Evolutionary conservation across 2,888 invertebrate genomes (phyloP).

Genomic region (Drosophila infuscata): DNA sequence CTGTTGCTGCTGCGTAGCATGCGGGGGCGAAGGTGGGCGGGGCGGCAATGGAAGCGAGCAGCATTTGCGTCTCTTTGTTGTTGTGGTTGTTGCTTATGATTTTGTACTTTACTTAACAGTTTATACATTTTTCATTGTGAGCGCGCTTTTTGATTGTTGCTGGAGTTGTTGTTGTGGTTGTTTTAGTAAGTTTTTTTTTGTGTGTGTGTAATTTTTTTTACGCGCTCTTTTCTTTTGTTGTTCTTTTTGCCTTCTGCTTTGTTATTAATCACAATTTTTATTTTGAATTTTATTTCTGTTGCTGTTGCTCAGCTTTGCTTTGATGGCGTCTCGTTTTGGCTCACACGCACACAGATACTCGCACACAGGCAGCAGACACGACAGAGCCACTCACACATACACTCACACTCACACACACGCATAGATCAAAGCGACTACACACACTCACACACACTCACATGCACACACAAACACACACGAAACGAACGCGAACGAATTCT

Average conservation of each 20-base stretch:
- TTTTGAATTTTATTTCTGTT: slow-evolving; percentile 74
- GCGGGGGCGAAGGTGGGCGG: slow-evolving; percentile 35
- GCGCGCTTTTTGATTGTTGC: slow-evolving; percentile 49
- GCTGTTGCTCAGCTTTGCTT: slow-evolving; percentile 62
- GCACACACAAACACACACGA: slow-evolving; percentile 43
- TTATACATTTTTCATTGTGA: slow-evolving; percentile 66
- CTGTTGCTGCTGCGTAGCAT: slow-evolving; percentile 34
- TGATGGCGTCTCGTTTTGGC: slow-evolving; percentile 76
- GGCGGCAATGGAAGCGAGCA: slow-evolving; percentile 39
- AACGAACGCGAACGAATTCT: slow-evolving; percentile 63
- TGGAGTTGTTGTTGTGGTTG: slow-evolving; percentile 13
- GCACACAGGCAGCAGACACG: slow-evolving; percentile 10
- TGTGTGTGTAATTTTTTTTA: slow-evolving; percentile 28
- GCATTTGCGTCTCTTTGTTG: slow-evolving; percentile 56
- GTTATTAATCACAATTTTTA: slow-evolving; percentile 80
- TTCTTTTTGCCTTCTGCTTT: slow-evolving; percentile 45
- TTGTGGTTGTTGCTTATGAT: slow-evolving; percentile 31
- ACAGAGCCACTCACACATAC: slow-evolving; percentile 38
- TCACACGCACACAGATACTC: slow-evolving; percentile 45
- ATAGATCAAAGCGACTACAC: slow-evolving; percentile 18
- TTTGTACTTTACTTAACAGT: slow-evolving; percentile 58
- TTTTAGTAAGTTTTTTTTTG: slow-evolving; percentile 6
- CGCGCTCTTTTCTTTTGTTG: slow-evolving; percentile 59
- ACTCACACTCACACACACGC: slow-evolving; percentile 18
- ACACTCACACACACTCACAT: slow-evolving; percentile 20